These are phyloP conservation scores for Parazoanthus darwini DNA, from an alignment of 92 coral and sea anemone species.

Conservation along the genomic window DNA sequence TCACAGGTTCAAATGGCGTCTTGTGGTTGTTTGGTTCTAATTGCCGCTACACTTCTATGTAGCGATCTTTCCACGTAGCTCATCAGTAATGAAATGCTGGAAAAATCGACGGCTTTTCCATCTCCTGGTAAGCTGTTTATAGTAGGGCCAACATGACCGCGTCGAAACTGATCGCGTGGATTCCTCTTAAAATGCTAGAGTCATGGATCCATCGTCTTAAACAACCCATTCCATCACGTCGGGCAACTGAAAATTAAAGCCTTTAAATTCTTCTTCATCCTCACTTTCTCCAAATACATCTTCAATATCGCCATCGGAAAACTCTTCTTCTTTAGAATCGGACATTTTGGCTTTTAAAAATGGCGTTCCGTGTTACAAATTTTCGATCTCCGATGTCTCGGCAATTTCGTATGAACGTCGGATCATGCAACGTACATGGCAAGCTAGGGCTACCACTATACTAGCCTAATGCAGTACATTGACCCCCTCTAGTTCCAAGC, in stretches of 20 bases:
- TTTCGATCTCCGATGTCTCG: neutral
- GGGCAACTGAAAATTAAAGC: slow-evolving; percentile 35
- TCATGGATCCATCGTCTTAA: slow-evolving; percentile 40
- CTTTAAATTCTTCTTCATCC: slow-evolving; percentile 43
- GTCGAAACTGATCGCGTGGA: slow-evolving; percentile 35
- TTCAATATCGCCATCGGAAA: slow-evolving; percentile 48
- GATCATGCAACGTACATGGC: neutral
- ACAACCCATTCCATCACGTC: slow-evolving; percentile 38
- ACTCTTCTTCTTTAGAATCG: neutral
- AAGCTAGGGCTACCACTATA: neutral
- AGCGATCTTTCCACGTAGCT: slow-evolving; percentile 18
- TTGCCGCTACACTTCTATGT: slow-evolving; percentile 26
- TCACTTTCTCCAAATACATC: slow-evolving; percentile 49
- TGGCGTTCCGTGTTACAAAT: neutral
- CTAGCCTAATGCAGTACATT: slow-evolving; percentile 21
- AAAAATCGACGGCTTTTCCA: slow-evolving; percentile 38
- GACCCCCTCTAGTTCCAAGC: slow-evolving; percentile 25
- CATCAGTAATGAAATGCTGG: slow-evolving; percentile 35
- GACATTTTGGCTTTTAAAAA: slow-evolving; percentile 29
- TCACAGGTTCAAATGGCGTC: slow-evolving; percentile 9
- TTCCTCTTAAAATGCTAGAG: slow-evolving; percentile 26
- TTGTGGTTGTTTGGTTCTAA: slow-evolving; percentile 41
- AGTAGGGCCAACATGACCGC: neutral
- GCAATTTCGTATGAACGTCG: neutral
- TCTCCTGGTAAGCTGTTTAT: slow-evolving; percentile 1